Conservation (phyloP, 2,113 vertebrate genomes). For the Rattus norvegicus region DNA sequence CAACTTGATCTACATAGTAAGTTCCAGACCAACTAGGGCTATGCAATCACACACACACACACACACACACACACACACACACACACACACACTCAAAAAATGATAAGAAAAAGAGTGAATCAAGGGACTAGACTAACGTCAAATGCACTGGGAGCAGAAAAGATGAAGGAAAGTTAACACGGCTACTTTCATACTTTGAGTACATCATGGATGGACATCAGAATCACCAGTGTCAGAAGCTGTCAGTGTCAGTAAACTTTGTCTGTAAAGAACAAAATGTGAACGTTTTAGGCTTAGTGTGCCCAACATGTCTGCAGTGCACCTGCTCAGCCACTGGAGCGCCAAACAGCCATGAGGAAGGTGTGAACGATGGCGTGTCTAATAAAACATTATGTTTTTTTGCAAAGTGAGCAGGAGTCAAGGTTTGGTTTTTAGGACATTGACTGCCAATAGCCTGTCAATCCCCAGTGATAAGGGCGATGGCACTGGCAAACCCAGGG, state of each 20-base stretch:
- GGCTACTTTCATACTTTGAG: neutral
- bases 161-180: neutral
- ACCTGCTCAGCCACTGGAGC: neutral
- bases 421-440: neutral
- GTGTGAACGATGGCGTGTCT: neutral
- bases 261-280: neutral
- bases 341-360: neutral
- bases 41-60: neutral
- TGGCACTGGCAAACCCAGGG: neutral
- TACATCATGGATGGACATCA: neutral
- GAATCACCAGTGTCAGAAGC: neutral
- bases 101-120: neutral
- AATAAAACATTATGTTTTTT: constrained; percentile 47
- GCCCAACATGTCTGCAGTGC: neutral
- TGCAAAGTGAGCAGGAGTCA: neutral
- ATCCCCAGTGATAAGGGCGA: neutral
- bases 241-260: neutral
- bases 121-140: neutral
- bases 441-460: neutral
- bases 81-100: too few relatives aligned
- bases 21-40: neutral
- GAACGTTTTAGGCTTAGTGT: neutral
- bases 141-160: neutral
- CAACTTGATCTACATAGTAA: neutral
- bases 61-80: too few relatives aligned